These are phyloP conservation scores for Adoxophyes honmai DNA, from an alignment of 1,140 invertebrate genomes.

Conservation along the genomic window DNA sequence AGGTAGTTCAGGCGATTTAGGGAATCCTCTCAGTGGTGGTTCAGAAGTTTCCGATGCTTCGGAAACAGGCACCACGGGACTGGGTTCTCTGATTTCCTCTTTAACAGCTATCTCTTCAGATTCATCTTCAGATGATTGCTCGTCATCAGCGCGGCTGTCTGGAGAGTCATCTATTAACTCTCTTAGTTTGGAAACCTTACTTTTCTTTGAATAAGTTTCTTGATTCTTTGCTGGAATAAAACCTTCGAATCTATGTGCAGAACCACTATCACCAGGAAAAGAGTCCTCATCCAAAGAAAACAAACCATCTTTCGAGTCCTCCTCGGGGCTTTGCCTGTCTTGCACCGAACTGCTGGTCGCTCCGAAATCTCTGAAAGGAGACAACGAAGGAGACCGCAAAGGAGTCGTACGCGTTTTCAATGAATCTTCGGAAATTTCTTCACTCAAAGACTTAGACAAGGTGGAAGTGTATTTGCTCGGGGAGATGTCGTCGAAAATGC, in stretches of 20 bases:
- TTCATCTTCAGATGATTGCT: slow-evolving; percentile 79
- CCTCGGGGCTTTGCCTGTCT: slow-evolving; percentile 59
- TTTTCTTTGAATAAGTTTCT: slow-evolving; percentile 75
- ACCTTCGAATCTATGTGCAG: slow-evolving; percentile 71
- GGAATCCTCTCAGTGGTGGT: slow-evolving; percentile 27
- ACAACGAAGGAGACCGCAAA: slow-evolving; percentile 62
- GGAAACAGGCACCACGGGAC: slow-evolving; percentile 21
- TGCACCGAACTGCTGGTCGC: slow-evolving; percentile 35
- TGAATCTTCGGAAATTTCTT: slow-evolving; percentile 65
- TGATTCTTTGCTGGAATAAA: slow-evolving; percentile 76
- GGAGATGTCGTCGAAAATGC: slow-evolving; percentile 78
- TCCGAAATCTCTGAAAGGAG: slow-evolving; percentile 70
- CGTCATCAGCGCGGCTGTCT: slow-evolving; percentile 73
- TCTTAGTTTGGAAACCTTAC: slow-evolving; percentile 71
- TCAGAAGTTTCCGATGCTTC: slow-evolving; percentile 14
- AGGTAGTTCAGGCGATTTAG: slow-evolving; percentile 35
- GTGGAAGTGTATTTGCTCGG: slow-evolving; percentile 71
- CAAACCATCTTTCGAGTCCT: slow-evolving; percentile 78
- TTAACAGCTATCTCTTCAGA: slow-evolving; percentile 74
- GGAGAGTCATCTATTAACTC: slow-evolving; percentile 74
- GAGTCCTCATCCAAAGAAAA: slow-evolving; percentile 79
- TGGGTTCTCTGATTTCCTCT: slow-evolving; percentile 36
- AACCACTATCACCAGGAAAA: slow-evolving; percentile 72
- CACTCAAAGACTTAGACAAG: slow-evolving; percentile 61
- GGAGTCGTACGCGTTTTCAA: slow-evolving; percentile 48